phyloP scores from a whole-genome alignment of 2,113 vertebrate species.

The Meriones unguiculatus region DNA sequence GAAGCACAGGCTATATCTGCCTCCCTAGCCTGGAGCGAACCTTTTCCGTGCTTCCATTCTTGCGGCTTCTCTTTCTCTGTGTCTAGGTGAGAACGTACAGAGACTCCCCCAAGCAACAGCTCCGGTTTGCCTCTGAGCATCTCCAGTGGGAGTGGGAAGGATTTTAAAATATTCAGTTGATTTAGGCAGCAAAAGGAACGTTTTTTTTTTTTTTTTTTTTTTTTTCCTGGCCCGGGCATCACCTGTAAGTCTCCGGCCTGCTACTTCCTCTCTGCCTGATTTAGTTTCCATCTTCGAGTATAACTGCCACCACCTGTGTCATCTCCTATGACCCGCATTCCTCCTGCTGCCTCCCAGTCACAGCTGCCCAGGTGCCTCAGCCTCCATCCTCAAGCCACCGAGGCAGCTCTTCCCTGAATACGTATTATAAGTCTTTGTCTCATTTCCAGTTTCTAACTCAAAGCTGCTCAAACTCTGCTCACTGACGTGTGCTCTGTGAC shows the following conservation, averaged over 20 bases:
- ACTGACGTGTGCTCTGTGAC: background rate
- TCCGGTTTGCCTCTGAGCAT: slow-evolving; percentile 51
- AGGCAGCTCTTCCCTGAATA: background rate
- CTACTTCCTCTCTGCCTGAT: slow-evolving; percentile 25
- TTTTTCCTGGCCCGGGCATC: background rate
- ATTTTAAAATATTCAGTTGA: slow-evolving; percentile 66
- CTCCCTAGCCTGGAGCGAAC: background rate
- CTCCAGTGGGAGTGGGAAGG: slow-evolving; percentile 29
- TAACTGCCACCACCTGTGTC: slow-evolving; percentile 45
- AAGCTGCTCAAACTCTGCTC: background rate
- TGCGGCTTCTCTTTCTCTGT: background rate
- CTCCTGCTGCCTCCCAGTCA: background rate
- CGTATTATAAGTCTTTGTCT: background rate
- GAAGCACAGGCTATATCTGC: background rate
- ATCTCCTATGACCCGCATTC: background rate
- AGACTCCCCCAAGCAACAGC: slow-evolving; percentile 31
- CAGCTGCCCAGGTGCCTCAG: slow-evolving; percentile 4
- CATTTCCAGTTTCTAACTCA: slow-evolving; percentile 22
- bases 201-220: background rate
- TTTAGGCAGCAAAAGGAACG: slow-evolving; percentile 36
- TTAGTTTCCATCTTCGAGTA: slow-evolving; percentile 58
- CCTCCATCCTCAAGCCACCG: background rate
- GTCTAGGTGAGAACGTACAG: background rate
- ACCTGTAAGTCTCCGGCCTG: slow-evolving; percentile 34
- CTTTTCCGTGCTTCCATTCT: slow-evolving; percentile 40